These are phyloP conservation scores for Dermolepida albohirtum DNA, from an alignment of 2,888 invertebrate species.

Conservation along the genomic window DNA sequence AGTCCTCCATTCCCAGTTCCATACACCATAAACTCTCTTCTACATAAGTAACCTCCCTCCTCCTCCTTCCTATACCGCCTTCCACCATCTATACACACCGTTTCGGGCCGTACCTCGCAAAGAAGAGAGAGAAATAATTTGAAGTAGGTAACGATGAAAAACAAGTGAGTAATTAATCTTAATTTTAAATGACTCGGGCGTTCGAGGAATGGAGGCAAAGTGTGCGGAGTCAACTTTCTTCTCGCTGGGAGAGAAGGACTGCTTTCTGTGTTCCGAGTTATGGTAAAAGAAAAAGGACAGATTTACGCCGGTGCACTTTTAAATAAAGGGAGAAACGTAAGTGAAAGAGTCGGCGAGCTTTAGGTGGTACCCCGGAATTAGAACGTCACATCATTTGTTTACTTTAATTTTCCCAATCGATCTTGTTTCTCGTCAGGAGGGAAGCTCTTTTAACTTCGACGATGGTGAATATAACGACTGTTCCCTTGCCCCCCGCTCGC, in stretches of 20 bases:
- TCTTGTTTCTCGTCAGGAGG: not conserved
- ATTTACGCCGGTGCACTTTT: not conserved
- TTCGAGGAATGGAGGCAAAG: conserved; percentile 6
- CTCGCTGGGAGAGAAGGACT: not conserved
- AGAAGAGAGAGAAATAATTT: conserved; percentile 39
- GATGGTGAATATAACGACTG: too few relatives aligned
- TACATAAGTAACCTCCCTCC: conserved; percentile 2
- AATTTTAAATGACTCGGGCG: conserved; percentile 59
- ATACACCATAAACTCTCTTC: not conserved
- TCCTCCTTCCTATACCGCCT: not conserved
- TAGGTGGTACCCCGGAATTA: conserved; percentile 2
- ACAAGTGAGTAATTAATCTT: conserved; percentile 61
- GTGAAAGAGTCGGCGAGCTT: not conserved
- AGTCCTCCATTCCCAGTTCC: not conserved
- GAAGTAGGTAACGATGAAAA: conserved; percentile 59
- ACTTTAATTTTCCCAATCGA: conserved; percentile 22
- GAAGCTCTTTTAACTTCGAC: too few relatives aligned
- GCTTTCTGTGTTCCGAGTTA: too few relatives aligned
- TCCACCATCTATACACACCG: too few relatives aligned
- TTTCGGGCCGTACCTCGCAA: not conserved
- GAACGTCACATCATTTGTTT: conserved; percentile 16
- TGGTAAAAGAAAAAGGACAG: too few relatives aligned
- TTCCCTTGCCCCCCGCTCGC: too few relatives aligned
- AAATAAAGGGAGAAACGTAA: not conserved
- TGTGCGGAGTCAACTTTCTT: not conserved